Conservation (phyloP, 2,888 invertebrate species). For the Mactromeris polynyma region DNA sequence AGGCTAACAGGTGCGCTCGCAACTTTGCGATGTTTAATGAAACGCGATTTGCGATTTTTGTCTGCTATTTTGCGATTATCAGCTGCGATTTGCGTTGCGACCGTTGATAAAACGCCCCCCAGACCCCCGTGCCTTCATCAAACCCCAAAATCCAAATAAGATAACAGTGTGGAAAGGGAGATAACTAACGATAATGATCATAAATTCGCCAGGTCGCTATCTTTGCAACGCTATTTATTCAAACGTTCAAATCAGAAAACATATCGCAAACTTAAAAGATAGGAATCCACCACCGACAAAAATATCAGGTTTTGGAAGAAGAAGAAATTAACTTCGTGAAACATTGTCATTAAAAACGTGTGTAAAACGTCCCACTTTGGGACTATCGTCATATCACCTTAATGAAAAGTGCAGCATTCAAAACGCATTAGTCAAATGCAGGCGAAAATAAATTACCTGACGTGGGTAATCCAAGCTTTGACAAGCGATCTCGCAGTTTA, state of each 20-base stretch:
- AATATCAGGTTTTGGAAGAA: background rate
- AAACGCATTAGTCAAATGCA: background rate
- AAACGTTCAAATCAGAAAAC: background rate
- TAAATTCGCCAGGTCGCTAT: background rate
- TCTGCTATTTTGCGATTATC: too few species aligned
- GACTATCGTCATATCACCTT: too few species aligned
- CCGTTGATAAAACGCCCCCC: too few species aligned
- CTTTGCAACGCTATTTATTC: background rate
- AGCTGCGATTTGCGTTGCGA: too few species aligned
- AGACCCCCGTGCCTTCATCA: too few species aligned
- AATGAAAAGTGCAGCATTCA: background rate
- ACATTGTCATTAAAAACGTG: too few species aligned
- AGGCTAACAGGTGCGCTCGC: too few species aligned
- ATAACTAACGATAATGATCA: background rate
- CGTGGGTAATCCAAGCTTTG: slow-evolving; percentile 66
- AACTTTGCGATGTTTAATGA: too few species aligned
- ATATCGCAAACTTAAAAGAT: background rate
- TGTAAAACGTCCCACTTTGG: background rate
- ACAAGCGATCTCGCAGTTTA: slow-evolving; percentile 68
- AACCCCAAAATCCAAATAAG: background rate
- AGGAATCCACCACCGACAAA: background rate
- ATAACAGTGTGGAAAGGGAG: background rate
- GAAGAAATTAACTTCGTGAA: background rate
- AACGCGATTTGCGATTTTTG: too few species aligned
- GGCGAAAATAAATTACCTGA: slow-evolving; percentile 53